Evolutionary conservation across 2,797 vertebrate genomes (phyloP), one percentile per base, ranked within the genome.

Genomic region (Phrynocephalus vlangalii): DNA sequence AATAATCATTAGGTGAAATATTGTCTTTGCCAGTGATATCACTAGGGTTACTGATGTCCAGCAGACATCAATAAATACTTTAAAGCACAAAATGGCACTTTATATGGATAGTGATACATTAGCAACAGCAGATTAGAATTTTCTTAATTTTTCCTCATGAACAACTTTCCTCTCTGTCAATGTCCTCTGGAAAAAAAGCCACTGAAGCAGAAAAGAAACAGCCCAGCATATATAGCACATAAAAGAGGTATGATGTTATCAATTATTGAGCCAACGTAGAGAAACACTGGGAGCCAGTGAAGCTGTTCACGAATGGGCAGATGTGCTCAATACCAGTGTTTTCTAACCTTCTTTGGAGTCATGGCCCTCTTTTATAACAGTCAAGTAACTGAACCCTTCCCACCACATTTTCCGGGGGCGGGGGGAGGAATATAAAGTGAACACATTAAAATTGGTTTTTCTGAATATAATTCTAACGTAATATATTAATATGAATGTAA

Each of bases 1-100:
- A 3, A 16, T 44, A 60, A 44, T 24, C 10, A 73, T 52, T n/a
- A 1, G 0, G 0, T 10, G 11, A 33, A 4, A 48, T 79, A 56
- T 30, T 66, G 5, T 75, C 20, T 26, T 72, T 82, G 73, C 9
- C 56, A 38, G 33, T 76, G 24, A 73, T 13, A 38, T 13, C 6
- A 75, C 52, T 56, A 56, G 52, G 52, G 52, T 56, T 56, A 56
- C 3, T 3, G 3, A 44, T 6, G 16, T 4, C 66, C 2, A 2
- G 15, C 28, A 26, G 11, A 7, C 33, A 84, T n/a, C 13, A 38
- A 13, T 7, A 16, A 66, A 56, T 66, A 24, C 5, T 76, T 63
- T 76, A 84, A 28, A 15, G 56, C 44, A 66, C 56, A 76, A 66
- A 38, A 24, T n/a, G 33, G 16, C 30, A 48, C 9, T 76, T 76